Evolutionary conservation across 1,140 invertebrate species (phyloP).

Genomic region (Phthorimaea operculella): DNA sequence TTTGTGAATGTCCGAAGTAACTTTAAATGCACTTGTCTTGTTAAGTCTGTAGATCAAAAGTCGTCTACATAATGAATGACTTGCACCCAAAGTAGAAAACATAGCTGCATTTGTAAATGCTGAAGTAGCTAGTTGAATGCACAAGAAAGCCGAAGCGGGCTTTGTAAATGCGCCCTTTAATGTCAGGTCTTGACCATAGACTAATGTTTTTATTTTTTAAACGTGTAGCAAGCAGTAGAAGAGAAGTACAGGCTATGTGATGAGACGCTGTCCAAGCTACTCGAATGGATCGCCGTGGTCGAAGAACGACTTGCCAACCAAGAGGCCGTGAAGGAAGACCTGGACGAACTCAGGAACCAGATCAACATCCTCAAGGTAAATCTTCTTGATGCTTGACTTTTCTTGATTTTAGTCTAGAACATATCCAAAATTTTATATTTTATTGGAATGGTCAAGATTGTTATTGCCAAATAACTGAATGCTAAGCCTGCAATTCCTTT

Average conservation of each 20-base stretch:
- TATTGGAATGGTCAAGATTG: no score
- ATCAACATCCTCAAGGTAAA: constrained; percentile 87
- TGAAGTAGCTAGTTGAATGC: constrained; percentile 24
- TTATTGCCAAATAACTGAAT: no score
- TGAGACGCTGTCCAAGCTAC: constrained; percentile 83
- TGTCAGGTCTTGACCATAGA: constrained; percentile 2
- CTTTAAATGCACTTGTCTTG: background rate
- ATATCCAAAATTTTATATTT: no score
- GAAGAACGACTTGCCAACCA: constrained; percentile 90
- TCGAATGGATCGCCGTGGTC: constrained; percentile 88
- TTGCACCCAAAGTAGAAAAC: constrained; percentile 14
- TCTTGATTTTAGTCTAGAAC: no score
- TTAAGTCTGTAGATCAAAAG: background rate
- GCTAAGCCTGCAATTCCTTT: no score
- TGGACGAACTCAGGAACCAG: constrained; percentile 89
- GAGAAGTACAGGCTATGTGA: constrained; percentile 93
- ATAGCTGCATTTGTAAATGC: constrained; percentile 22
- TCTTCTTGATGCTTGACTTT: no score
- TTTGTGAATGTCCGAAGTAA: background rate
- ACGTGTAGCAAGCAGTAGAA: constrained; percentile 88
- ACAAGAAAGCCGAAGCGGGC: constrained; percentile 13
- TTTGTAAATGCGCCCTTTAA: constrained; percentile 5
- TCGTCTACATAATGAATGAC: constrained; percentile 10
- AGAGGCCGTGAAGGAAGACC: constrained; percentile 87
- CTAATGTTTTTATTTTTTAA: constrained; percentile 28